Evolutionary conservation across 1,140 invertebrate species (phyloP).

Genomic region (Microplitis mediator): DNA sequence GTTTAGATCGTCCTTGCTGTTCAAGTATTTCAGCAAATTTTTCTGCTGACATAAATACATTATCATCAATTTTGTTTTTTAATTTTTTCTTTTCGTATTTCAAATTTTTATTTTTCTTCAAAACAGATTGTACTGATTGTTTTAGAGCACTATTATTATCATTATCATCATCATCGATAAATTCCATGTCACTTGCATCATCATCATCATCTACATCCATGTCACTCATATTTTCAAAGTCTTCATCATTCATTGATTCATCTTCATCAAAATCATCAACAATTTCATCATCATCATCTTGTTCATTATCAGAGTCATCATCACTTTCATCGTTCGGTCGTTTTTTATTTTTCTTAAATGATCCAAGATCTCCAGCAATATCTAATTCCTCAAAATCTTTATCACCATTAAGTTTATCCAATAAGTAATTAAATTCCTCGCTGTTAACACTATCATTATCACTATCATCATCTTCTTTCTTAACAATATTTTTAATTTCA

Average conservation of each 20-base stretch:
- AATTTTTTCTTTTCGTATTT: conserved; percentile 10
- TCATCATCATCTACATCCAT: conserved; percentile 37
- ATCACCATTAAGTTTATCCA: conserved; percentile 68
- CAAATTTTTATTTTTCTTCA: conserved; percentile 16
- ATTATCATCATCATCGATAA: conserved; percentile 31
- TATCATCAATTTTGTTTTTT: conserved; percentile 35
- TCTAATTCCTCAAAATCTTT: conserved; percentile 69
- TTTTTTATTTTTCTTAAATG: conserved; percentile 39
- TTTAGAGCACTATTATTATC: conserved; percentile 2
- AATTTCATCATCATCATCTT: conserved; percentile 45
- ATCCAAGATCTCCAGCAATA: conserved; percentile 58
- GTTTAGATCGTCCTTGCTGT: conserved; percentile 67
- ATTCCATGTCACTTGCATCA: conserved; percentile 42
- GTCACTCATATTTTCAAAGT: conserved; percentile 40
- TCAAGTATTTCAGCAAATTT: conserved; percentile 76
- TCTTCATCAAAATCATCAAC: conserved; percentile 45
- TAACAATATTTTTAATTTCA: conserved; percentile 40
- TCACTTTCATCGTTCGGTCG: conserved; percentile 46
- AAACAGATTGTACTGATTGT: conserved; percentile 14
- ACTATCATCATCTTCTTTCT: conserved; percentile 63
- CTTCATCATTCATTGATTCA: conserved; percentile 32
- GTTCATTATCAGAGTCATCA: conserved; percentile 51
- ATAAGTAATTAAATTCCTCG: conserved; percentile 87
- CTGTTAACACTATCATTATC: conserved; percentile 84
- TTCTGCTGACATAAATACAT: conserved; percentile 74